These are phyloP conservation scores for Sitta europaea DNA, from an alignment of 2,113 vertebrate genomes.

Conservation along the genomic window DNA sequence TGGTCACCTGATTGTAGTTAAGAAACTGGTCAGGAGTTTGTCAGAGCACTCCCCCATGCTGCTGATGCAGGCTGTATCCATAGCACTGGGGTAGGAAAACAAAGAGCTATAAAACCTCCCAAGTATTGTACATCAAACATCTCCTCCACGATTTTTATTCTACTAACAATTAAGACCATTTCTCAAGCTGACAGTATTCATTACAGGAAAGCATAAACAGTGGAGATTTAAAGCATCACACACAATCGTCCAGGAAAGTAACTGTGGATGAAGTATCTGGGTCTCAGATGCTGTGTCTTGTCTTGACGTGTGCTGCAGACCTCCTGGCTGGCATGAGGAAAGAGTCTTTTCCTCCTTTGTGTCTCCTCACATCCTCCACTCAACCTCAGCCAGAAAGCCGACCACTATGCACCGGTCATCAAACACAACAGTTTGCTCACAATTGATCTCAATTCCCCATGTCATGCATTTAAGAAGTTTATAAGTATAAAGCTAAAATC, in stretches of 20 bases:
- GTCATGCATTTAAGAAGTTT: fast-evolving
- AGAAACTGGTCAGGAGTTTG: background rate
- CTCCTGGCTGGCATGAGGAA: background rate
- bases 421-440: background rate
- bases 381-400: background rate
- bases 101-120: background rate
- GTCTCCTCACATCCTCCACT: background rate
- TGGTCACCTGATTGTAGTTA: background rate
- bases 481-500: background rate
- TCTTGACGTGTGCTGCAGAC: background rate
- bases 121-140: background rate
- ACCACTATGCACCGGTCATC: background rate
- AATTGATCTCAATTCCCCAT: too few relatives aligned
- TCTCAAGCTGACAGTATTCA: background rate
- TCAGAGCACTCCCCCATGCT: background rate
- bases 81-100: background rate
- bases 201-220: background rate
- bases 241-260: background rate
- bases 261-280: fast-evolving
- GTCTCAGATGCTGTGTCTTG: background rate
- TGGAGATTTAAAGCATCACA: background rate
- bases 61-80: background rate
- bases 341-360: background rate
- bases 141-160: background rate
- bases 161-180: background rate